Evolutionary conservation across 2,797 vertebrate genomes (phyloP).

Genomic region (Neopelma chrysocephalum): DNA sequence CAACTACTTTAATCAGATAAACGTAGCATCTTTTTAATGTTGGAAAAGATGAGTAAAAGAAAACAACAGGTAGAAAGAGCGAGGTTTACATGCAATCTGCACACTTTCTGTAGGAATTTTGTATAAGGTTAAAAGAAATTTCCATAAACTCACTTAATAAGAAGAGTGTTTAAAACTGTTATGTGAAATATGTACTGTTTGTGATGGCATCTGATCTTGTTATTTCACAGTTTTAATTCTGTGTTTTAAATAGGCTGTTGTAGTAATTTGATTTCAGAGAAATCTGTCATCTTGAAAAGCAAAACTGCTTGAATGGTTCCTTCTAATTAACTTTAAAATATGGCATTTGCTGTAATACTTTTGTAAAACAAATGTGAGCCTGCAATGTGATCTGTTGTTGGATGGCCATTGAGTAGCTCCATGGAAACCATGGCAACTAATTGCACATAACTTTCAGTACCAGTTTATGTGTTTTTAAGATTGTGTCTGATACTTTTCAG

Average conservation of each 20-base stretch:
- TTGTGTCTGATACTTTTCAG: background rate
- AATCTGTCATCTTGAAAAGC: constrained; percentile 35
- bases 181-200: background rate
- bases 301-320: constrained; percentile 1
- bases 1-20: background rate
- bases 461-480: background rate
- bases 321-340: constrained; percentile 43
- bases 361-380: background rate
- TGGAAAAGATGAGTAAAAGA: background rate
- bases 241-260: background rate
- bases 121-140: background rate
- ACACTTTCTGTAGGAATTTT: background rate
- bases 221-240: constrained; percentile 19
- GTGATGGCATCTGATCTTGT: constrained; percentile 10
- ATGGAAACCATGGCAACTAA: background rate
- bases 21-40: background rate
- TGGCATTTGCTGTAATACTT: constrained; percentile 9
- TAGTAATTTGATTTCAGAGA: constrained; percentile 27
- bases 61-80: background rate
- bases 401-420: background rate
- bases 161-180: background rate
- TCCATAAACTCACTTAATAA: background rate
- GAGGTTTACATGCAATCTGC: background rate
- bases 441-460: background rate
- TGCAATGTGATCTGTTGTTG: background rate